A percentile compares a stretch with the other conserved stretches of the same genome.
Evolutionary conservation across 2,797 vertebrate genomes (phyloP).

Genomic region (Anisognathus igniventris): DNA sequence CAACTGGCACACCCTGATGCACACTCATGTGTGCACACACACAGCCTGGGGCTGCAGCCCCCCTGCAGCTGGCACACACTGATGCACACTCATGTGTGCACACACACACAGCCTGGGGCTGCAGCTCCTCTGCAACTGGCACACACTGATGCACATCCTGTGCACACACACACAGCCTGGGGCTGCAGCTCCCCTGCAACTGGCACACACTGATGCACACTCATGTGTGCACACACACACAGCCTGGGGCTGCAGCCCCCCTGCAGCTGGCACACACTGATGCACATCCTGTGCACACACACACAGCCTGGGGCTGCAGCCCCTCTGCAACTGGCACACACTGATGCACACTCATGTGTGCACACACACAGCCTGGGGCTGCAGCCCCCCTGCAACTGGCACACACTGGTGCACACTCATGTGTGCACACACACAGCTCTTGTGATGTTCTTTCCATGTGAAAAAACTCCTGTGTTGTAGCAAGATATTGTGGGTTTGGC

Average conservation of each 20-base stretch:
- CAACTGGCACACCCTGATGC: neutral
- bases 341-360: too few relatives aligned
- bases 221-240: too few relatives aligned
- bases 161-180: neutral
- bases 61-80: neutral
- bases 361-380: too few relatives aligned
- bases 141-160: too few relatives aligned
- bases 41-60: neutral
- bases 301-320: neutral
- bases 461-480: neutral
- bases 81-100: too few relatives aligned
- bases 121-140: too few relatives aligned
- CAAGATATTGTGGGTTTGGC: neutral
- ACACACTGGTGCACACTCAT: neutral
- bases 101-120: too few relatives aligned
- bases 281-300: too few relatives aligned
- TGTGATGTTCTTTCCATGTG: neutral
- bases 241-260: too few relatives aligned
- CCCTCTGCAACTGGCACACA: neutral
- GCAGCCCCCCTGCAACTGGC: too few relatives aligned
- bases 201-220: too few relatives aligned
- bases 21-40: too few relatives aligned
- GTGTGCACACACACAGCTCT: neutral
- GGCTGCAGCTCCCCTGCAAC: neutral
- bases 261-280: neutral